A percentile compares a stretch with the other conserved stretches of the same genome.
phyloP scores from a whole-genome alignment of 2,797 vertebrate species.

The Hirundo rustica region DNA sequence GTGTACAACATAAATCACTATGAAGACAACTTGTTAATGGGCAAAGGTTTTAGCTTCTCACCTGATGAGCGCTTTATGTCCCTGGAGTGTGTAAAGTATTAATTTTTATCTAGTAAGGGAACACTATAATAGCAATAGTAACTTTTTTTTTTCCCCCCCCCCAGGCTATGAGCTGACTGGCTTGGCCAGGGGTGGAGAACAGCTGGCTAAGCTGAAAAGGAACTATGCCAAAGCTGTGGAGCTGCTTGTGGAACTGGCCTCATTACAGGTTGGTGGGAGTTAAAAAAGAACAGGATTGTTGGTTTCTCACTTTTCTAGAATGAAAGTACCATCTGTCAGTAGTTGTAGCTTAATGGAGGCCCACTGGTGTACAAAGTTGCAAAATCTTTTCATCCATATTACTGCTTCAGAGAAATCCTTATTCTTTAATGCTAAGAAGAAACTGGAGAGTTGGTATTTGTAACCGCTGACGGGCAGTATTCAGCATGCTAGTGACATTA shows the following conservation, averaged over 20 bases:
- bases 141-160: neutral
- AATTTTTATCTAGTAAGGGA: neutral
- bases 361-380: neutral
- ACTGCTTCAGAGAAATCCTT: neutral
- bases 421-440: neutral
- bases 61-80: neutral
- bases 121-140: neutral
- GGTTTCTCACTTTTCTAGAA: neutral
- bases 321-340: neutral
- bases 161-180: slow-evolving; percentile 97
- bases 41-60: neutral
- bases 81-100: neutral
- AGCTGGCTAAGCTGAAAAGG: slow-evolving; percentile 95
- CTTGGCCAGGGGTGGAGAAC: slow-evolving; percentile 95
- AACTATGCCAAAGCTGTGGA: slow-evolving; percentile 99
- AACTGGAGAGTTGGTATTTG: neutral
- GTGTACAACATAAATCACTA: neutral
- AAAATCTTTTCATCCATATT: neutral
- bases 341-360: neutral
- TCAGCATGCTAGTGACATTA: neutral
- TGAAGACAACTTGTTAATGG: neutral
- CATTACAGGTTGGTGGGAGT: slow-evolving; percentile 86
- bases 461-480: neutral
- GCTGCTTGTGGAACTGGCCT: slow-evolving; percentile 95
- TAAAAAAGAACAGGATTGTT: fast-evolving